Evolutionary conservation across 1,140 invertebrate genomes (phyloP).

Genomic region (Lepidotrigona ventralis): DNA sequence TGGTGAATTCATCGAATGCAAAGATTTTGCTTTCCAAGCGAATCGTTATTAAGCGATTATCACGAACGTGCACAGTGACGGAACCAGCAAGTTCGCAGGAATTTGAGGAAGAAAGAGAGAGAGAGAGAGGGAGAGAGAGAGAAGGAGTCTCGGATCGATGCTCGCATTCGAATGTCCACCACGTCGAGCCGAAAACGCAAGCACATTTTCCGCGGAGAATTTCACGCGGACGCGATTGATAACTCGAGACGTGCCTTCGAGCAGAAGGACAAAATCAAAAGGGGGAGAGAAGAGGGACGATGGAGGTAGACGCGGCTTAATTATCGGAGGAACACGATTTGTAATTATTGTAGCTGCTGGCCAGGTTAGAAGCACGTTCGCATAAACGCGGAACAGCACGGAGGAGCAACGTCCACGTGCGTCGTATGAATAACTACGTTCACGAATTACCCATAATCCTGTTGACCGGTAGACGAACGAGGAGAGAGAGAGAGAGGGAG

Average conservation of each 20-base stretch:
- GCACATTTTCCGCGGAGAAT: neutral
- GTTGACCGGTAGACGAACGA: neutral
- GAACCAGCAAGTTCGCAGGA: neutral
- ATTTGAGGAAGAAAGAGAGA: neutral
- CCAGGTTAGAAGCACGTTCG: conserved; percentile 10
- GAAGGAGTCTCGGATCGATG: too few relatives aligned
- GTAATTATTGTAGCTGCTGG: conserved; percentile 8
- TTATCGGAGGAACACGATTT: conserved; percentile 20
- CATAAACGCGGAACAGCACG: neutral
- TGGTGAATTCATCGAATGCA: neutral
- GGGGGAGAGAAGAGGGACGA: too few relatives aligned
- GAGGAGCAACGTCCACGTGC: neutral
- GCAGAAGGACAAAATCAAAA: neutral
- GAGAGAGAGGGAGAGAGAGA: neutral
- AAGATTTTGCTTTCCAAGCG: neutral
- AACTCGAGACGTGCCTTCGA: neutral
- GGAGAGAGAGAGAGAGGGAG: neutral
- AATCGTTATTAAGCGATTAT: neutral
- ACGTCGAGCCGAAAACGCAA: neutral
- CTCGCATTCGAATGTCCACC: neutral
- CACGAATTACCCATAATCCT: conserved; percentile 12
- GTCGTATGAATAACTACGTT: conserved; percentile 32
- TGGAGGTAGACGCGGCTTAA: conserved; percentile 9
- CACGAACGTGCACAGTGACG: neutral
- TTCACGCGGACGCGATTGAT: conserved; percentile 6